Base-by-base conservation (phyloP, 1,140 invertebrate genomes). In the Ooceraea biroi region DNA sequence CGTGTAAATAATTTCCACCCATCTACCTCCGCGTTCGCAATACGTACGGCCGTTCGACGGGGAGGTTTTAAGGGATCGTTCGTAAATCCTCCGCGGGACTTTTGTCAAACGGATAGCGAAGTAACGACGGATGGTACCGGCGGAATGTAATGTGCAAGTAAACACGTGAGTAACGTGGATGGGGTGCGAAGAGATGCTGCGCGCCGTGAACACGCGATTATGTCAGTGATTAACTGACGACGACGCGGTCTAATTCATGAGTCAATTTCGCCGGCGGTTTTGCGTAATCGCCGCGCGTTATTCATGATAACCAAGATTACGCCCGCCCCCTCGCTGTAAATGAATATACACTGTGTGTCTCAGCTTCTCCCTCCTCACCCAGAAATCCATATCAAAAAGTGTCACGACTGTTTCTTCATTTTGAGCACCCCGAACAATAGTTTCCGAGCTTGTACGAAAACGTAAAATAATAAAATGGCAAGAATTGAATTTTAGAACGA, bases 1-100 rank as follows among this genome's bases (percentile, higher is more conserved):
- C 83, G 82, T 84, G 85, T 86, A 85, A 86, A 86, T 84, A 86
- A 86, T 86, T 85, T 84, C 82, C 48, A 76, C 63, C 78, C 55
- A 83, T 77, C 84, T 83, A 68, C 46, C 63, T 69, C 61, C 36
- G 76, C 44, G 46, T 48, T 82, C 65, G 63, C 76, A 80, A 84
- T 84, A 84, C 30, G 68, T 74, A 69, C 55, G 52, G 44, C 41
- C 52, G 52, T 69, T 52, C 52, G 36, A 46, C 58, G 63, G 27
- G 46, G 58, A 17, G 41, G 60, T n/a, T 85, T 83, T 85, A 83
- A 50, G 55, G 52, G 36, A 48, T 60, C 63, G 48, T 57, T 61
- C 58, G 76, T 77, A 85, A 66, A 85, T 82, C 57, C 57, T 61
- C 55, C 55, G 69, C 44, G 55, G 25, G 55, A 82, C 69, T 82